Base-by-base conservation (phyloP, 2,113 vertebrate species). In the Alosa alosa region DNA sequence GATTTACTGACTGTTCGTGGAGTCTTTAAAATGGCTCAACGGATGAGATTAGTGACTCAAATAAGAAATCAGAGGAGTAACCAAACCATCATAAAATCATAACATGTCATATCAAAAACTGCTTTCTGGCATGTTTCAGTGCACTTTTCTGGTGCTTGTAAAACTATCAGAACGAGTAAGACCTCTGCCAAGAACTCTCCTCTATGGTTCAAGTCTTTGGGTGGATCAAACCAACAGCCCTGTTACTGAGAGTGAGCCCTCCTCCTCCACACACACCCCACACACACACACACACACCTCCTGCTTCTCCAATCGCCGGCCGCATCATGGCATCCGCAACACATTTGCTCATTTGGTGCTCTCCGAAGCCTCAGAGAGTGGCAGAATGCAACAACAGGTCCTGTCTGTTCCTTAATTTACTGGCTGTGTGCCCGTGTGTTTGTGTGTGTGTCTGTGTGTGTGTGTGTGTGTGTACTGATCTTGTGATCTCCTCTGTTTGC, bases 401-500 rank as follows among this genome's bases (percentile, higher is more conserved):
- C 60, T 64, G 60, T n/a, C 60, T 64, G n/a, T 6, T 64, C 57
- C 22, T 60, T 60, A 20, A 20, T 60, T 60, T 60, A 72, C n/a
- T 25, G 72, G 36, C 72, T 78, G 31, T 78, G 64, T 15, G 60
- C 22, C 18, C 1, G 64, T 72, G 64, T 72, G 64, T 72, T 25
- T 72, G 64, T 36, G 64, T 72, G 31, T 72, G 64, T 10, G 64
- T 31, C 5, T 13, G n/a, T 13, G 64, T 31, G 64, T 72, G 64
- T 72, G 68, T 75, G 31, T 75, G 31, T 75, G 68, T 75, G 72
- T 78, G 25, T 3, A 11, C 72, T 78, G 72, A 39, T 78, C 72
- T 78, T 78, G 25, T 78, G 9, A 36, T 78, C 25, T 78, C 72
- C 72, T 41, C 72, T 78, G 72, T 75, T 75, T 31, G 72, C 25